These are phyloP conservation scores for Timema cristinae DNA, from an alignment of 2,888 invertebrate species.

Conservation along the genomic window DNA sequence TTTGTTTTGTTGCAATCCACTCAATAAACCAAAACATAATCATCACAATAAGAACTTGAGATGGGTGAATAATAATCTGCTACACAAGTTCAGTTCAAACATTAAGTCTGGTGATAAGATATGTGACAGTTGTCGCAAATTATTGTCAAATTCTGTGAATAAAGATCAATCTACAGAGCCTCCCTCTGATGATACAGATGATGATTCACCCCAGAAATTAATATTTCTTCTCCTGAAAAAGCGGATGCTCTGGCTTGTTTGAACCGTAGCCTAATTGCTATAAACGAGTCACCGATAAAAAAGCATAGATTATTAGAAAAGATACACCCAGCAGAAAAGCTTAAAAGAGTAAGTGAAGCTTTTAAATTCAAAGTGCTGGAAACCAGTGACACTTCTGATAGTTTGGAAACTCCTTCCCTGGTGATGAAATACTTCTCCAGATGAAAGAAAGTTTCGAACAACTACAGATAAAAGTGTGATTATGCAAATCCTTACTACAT, in stretches of 20 bases:
- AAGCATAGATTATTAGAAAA: not conserved
- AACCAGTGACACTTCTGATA: not conserved
- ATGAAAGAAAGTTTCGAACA: not conserved
- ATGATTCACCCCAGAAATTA: too few relatives aligned
- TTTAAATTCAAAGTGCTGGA: not conserved
- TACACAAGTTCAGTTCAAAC: constrained; percentile 1
- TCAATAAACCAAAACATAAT: constrained; percentile 1
- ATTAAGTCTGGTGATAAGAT: constrained; percentile 4
- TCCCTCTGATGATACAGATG: too few relatives aligned
- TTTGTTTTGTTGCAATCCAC: constrained; percentile 10
- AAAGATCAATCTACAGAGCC: too few relatives aligned
- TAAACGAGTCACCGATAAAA: not conserved
- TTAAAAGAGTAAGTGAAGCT: too few relatives aligned
- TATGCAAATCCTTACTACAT: not conserved
- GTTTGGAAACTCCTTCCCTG: too few relatives aligned
- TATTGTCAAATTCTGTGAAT: not conserved
- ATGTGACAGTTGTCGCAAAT: too few relatives aligned
- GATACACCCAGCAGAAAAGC: too few relatives aligned
- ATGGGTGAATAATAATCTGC: not conserved
- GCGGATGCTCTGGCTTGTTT: too few relatives aligned
- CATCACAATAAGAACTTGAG: not conserved
- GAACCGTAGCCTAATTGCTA: constrained; percentile 1
- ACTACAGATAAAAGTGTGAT: not conserved
- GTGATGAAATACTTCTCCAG: not conserved
- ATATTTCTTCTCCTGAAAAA: constrained; percentile 9